Evolutionary conservation across 1,140 invertebrate genomes (phyloP).

Genomic region (Cephus cinctus): DNA sequence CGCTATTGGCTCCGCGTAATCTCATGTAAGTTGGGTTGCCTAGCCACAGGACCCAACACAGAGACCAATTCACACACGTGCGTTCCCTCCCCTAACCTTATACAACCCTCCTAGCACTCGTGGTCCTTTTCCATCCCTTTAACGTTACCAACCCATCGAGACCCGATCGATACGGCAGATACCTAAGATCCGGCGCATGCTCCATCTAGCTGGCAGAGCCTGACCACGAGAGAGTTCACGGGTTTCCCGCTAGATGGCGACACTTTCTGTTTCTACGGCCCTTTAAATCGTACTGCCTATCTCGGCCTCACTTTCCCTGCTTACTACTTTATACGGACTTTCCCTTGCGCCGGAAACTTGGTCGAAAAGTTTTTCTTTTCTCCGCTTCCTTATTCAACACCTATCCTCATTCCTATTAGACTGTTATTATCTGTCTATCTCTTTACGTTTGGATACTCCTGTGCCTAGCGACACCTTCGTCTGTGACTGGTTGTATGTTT

Average conservation of each 20-base stretch:
- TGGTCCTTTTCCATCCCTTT: constrained; percentile 14
- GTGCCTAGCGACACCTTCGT: too few relatives aligned
- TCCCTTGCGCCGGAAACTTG: too few relatives aligned
- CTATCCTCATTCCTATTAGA: too few relatives aligned
- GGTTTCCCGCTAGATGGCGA: constrained; percentile 33
- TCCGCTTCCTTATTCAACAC: too few relatives aligned
- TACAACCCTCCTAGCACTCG: constrained; percentile 4
- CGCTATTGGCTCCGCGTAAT: constrained; percentile 50
- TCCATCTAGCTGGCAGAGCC: constrained; percentile 10
- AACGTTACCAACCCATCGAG: neutral
- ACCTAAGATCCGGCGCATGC: constrained; percentile 47
- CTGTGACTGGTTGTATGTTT: too few relatives aligned
- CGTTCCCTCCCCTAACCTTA: constrained; percentile 20
- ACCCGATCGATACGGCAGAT: constrained; percentile 53
- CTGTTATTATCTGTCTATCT: too few relatives aligned
- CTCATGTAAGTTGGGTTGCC: constrained; percentile 51
- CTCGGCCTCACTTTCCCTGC: too few relatives aligned
- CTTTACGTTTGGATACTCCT: too few relatives aligned
- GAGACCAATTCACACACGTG: constrained; percentile 31
- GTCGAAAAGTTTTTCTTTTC: too few relatives aligned
- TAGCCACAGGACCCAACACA: constrained; percentile 41
- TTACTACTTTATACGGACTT: too few relatives aligned
- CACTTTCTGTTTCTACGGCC: constrained; percentile 28
- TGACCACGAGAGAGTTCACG: neutral
- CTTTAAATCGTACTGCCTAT: too few relatives aligned